Conservation (phyloP, 2,113 vertebrate species). For the Pseudolaguvia tuberculata region DNA sequence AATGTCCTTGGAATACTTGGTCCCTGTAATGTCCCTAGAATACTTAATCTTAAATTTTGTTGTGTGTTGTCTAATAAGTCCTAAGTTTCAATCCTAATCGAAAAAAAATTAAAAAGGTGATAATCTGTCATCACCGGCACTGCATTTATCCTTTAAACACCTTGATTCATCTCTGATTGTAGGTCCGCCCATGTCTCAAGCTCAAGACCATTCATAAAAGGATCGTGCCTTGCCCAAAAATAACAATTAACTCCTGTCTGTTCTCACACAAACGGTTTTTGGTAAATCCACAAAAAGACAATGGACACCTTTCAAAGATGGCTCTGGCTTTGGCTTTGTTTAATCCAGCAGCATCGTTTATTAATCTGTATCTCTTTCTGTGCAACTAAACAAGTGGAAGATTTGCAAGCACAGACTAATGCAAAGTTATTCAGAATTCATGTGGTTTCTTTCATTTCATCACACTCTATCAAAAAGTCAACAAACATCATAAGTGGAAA, state of each 20-base stretch:
- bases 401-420: no score
- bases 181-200: slow-evolving; percentile 45
- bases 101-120: not conserved
- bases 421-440: not conserved
- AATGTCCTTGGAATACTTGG: not conserved
- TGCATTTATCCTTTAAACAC: slow-evolving; percentile 12
- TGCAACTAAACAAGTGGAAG: not conserved
- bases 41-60: not conserved
- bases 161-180: slow-evolving; percentile 39
- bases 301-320: slow-evolving; percentile 4
- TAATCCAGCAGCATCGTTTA: slow-evolving; percentile 11
- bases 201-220: slow-evolving; percentile 52
- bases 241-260: slow-evolving; percentile 50
- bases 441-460: no score
- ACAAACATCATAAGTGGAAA: not conserved
- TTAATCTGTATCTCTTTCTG: slow-evolving; percentile 22
- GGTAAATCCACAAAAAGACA: slow-evolving; percentile 17
- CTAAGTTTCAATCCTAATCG: no score
- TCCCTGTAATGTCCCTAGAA: not conserved
- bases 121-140: not conserved
- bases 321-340: not conserved
- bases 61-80: not conserved
- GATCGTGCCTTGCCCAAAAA: slow-evolving; percentile 51
- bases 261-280: slow-evolving; percentile 32
- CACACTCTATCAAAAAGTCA: no score